Percentiles rank a stretch among this genome's conserved stretches.
phyloP scores from a whole-genome alignment of 2,888 invertebrate genomes.

The Exocentrus adspersus region DNA sequence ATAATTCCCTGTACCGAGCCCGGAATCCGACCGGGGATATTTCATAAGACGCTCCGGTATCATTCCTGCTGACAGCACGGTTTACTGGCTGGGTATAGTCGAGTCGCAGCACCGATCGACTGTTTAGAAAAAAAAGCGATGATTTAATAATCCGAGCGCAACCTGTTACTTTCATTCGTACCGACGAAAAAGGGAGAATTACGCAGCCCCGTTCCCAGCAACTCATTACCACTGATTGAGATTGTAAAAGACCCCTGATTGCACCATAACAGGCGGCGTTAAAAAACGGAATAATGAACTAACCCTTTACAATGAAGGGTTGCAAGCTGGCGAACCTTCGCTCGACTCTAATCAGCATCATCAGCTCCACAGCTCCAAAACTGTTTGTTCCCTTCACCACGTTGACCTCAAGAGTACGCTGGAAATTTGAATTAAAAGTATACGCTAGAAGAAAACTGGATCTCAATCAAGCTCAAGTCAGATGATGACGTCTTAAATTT shows the following conservation, averaged over 20 bases:
- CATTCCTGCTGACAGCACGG: neutral
- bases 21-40: conserved; percentile 47
- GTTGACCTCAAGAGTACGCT: too few species aligned
- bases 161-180: too few species aligned
- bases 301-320: neutral
- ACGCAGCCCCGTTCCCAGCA: neutral
- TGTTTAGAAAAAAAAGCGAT: too few species aligned
- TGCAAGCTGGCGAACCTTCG: conserved; percentile 39
- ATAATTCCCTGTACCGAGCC: conserved; percentile 57
- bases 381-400: conserved; percentile 47
- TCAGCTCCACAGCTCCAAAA: conserved; percentile 43
- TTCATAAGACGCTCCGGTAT: conserved; percentile 6
- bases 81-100: too few species aligned
- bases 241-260: neutral
- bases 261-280: neutral
- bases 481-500: too few species aligned
- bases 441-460: too few species aligned
- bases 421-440: too few species aligned
- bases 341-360: conserved; percentile 47
- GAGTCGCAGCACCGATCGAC: too few species aligned
- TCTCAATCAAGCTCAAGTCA: too few species aligned
- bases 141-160: too few species aligned
- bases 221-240: neutral
- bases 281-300: neutral
- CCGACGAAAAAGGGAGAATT: too few species aligned